Base-by-base conservation (phyloP, 2,113 vertebrate genomes). In the Syngnathus typhle region DNA sequence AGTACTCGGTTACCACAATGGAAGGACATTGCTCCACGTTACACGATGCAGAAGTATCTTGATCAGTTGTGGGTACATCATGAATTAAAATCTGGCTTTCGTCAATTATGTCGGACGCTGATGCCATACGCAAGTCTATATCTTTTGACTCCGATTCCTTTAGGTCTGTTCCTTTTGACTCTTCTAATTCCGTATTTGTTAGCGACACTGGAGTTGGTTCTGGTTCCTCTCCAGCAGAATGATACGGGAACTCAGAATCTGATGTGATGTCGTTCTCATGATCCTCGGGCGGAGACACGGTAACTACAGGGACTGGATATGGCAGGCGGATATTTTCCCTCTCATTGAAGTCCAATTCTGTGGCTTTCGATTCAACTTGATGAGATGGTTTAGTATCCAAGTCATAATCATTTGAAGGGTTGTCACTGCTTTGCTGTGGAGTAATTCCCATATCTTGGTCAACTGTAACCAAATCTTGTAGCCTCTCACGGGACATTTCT, bases 231-330 rank as follows among this genome's bases (percentile, higher is more conserved):
- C 66, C 58, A 68, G 36, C 15, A 8, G 59, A 15, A 60, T 47
- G 46, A 62, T 77, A 77, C 0, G 44, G 43, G 66, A 65, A 79
- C 51, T 87, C 86, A 47, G 77, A 75, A 70, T 86, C 77, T 65
- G 76, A 85, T 54, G 60, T 27, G 19, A 51, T 38, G 7, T 82
- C 83, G 71, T 60, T 1, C 15, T 82, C 86, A 36, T 54, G 64
- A 19, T 90, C 88, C 6, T 89, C 82, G 59, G 87, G 87, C 5
- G 87, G 86, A 46, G 86, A 88, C 64, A 90, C 84, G 54, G 79
- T 90, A 37, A 90, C 80, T 23, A 87, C 82, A 46, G 88, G 88
- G 69, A 90, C 80, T 74, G 87, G 79, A 72, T 77, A 80, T 39
- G 85, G 86, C 12, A 88, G 64, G 23, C 63, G 67, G 5, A 81